Conservation (phyloP, 2,888 invertebrate genomes). For the Gymnoscelis rufifasciata region DNA sequence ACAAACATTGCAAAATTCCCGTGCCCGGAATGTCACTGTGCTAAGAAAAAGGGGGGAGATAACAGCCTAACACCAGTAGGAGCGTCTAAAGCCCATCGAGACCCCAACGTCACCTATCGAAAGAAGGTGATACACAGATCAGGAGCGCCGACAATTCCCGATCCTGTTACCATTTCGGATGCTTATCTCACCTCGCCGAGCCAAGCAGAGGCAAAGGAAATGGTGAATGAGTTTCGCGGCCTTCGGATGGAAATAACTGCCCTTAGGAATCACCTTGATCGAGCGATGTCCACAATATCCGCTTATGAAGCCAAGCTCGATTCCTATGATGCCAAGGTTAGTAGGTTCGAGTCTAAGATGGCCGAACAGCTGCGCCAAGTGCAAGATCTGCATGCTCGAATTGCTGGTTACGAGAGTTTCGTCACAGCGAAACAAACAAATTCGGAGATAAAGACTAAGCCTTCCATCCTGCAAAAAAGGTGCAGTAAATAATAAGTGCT, state of each 20-base stretch:
- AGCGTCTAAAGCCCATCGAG: not conserved
- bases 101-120: not conserved
- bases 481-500: no score
- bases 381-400: not conserved
- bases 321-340: not conserved
- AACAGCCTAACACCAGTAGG: slow-evolving; percentile 7
- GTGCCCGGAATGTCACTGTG: not conserved
- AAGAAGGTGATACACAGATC: not conserved
- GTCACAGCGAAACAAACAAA: no score
- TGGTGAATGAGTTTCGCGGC: not conserved
- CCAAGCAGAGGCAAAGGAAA: no score
- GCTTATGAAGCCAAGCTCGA: not conserved
- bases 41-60: slow-evolving; percentile 1
- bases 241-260: not conserved
- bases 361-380: not conserved
- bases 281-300: not conserved
- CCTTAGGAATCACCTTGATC: not conserved
- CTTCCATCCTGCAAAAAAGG: no score
- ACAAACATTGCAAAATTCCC: no score
- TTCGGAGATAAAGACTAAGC: no score
- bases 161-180: not conserved
- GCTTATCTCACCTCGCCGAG: not conserved
- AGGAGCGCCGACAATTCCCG: not conserved
- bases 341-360: not conserved
- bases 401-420: not conserved